These are phyloP conservation scores for Rhynchomys soricoides DNA, from an alignment of 2,113 vertebrate genomes.

Conservation along the genomic window DNA sequence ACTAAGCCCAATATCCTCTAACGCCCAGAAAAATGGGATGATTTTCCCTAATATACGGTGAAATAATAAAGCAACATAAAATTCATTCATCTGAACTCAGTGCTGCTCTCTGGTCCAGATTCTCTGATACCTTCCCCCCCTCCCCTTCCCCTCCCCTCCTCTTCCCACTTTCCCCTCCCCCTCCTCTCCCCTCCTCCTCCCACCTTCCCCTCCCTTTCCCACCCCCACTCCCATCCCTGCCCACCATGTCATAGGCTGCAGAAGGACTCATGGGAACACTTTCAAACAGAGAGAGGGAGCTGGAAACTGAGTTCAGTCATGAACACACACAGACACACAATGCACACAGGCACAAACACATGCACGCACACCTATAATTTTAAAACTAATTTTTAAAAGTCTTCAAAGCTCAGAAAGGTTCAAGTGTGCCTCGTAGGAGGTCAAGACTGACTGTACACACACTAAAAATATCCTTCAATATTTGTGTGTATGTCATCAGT, in stretches of 20 bases:
- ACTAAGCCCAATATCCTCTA: neutral
- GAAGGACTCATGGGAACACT: neutral
- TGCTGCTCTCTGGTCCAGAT: neutral
- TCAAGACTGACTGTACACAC: accelerated
- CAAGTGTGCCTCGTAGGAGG: neutral
- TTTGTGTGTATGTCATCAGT: neutral
- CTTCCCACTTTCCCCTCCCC: no score
- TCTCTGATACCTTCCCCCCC: neutral
- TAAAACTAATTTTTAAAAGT: neutral
- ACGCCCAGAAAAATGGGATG: neutral
- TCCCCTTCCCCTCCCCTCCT: no score
- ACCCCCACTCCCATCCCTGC: neutral
- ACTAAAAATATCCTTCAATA: neutral
- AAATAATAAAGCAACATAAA: neutral
- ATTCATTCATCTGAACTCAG: neutral
- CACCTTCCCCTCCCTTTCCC: no score
- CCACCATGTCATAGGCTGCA: neutral
- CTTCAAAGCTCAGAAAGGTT: neutral
- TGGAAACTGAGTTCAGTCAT: accelerated
- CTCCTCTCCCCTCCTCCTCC: no score
- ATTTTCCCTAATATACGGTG: neutral
- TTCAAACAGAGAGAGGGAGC: neutral
- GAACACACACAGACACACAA: neutral
- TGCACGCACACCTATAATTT: neutral
- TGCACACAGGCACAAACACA: neutral